Conservation (phyloP, 1,140 invertebrate species). For the Hermatobates lingyangjiaoensis region DNA sequence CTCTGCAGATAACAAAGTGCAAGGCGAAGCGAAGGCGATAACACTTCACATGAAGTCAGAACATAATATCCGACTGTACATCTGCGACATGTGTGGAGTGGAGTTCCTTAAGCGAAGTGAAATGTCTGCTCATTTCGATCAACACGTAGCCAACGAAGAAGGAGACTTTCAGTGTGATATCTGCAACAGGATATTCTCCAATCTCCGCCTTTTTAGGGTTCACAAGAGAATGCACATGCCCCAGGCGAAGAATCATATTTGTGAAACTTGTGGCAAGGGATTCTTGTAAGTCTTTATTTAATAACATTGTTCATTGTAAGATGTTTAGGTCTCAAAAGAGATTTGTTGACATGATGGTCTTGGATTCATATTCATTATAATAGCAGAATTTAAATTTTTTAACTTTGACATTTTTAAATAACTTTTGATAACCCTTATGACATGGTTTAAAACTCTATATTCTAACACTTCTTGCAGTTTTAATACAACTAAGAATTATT, state of each 20-base stretch:
- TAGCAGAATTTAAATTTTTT: too few species aligned
- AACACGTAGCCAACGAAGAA: conserved; percentile 38
- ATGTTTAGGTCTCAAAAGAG: not conserved
- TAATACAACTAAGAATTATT: too few species aligned
- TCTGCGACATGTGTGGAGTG: conserved; percentile 48
- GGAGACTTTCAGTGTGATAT: conserved; percentile 42
- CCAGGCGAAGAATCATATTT: conserved; percentile 38
- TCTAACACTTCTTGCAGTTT: too few species aligned
- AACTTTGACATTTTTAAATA: too few species aligned
- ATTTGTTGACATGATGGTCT: too few species aligned
- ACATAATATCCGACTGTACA: conserved; percentile 42
- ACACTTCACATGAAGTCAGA: conserved; percentile 34
- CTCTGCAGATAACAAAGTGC: conserved; percentile 25
- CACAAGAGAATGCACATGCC: conserved; percentile 41
- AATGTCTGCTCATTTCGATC: conserved; percentile 40
- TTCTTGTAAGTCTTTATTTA: conserved; percentile 27
- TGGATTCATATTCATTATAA: too few species aligned
- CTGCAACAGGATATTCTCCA: conserved; percentile 41
- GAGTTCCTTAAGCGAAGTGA: conserved; percentile 40
- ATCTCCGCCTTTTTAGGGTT: conserved; percentile 36
- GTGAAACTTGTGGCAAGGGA: conserved; percentile 39
- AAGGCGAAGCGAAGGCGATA: conserved; percentile 34
- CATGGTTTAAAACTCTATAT: too few species aligned
- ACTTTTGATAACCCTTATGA: too few species aligned
- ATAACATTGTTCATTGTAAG: not conserved